Percentiles rank a stretch among this genome's conserved stretches.
These are phyloP conservation scores for Drosophila quadrilineata DNA, from an alignment of 1,140 invertebrate species.

Conservation along the genomic window DNA sequence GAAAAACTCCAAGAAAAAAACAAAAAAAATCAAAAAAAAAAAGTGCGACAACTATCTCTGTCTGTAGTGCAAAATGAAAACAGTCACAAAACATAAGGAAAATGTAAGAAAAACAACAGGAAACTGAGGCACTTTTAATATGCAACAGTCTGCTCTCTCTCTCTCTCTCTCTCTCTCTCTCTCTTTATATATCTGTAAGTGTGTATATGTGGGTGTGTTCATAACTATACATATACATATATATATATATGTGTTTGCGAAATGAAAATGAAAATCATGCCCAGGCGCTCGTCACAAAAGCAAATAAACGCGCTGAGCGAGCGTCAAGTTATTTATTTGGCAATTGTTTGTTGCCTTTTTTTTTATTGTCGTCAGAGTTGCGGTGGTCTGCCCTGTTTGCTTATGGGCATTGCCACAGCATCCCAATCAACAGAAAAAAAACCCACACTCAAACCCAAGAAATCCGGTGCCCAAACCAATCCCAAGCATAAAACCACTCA, in stretches of 20 bases:
- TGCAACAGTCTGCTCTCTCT: slow-evolving; percentile 51
- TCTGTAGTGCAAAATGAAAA: slow-evolving; percentile 42
- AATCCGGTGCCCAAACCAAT: too few species aligned
- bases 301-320: slow-evolving; percentile 66
- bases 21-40: slow-evolving; percentile 52
- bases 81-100: slow-evolving; percentile 13
- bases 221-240: too few species aligned
- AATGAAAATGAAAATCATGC: slow-evolving; percentile 65
- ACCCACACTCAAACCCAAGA: too few species aligned
- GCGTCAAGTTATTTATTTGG: slow-evolving; percentile 76
- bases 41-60: too few species aligned
- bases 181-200: slow-evolving; percentile 12
- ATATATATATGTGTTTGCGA: slow-evolving; percentile 22
- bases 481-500: background rate
- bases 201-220: slow-evolving; percentile 10
- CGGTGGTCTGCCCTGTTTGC: slow-evolving; percentile 57
- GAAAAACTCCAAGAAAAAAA: too few species aligned
- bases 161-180: background rate
- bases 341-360: slow-evolving; percentile 67
- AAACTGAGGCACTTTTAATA: slow-evolving; percentile 63
- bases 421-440: background rate
- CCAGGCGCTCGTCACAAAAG: slow-evolving; percentile 52
- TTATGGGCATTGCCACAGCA: slow-evolving; percentile 53
- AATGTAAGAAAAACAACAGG: slow-evolving; percentile 55
- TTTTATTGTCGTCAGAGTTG: slow-evolving; percentile 69